Percentiles rank a stretch among this genome's conserved stretches.
Evolutionary conservation across 2,888 invertebrate species (phyloP).

Genomic region (Conus canariensis): DNA sequence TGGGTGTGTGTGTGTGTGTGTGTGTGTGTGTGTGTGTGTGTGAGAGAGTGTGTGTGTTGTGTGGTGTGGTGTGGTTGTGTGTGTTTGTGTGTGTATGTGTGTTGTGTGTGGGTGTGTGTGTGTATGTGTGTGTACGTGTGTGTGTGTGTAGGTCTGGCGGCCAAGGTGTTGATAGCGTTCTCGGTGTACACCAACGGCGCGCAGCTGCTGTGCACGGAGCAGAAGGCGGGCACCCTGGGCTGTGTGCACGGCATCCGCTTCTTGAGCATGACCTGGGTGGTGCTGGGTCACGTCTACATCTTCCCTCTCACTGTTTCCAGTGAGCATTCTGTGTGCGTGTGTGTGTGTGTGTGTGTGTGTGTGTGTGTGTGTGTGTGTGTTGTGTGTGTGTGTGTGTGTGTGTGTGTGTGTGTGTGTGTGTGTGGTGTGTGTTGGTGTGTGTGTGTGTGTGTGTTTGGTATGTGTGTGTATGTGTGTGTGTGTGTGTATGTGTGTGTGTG

Average conservation of each 20-base stretch:
- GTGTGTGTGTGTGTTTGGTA: too few species aligned
- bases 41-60: too few species aligned
- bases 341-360: neutral
- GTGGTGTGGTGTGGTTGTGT: neutral
- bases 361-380: too few species aligned
- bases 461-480: too few species aligned
- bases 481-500: too few species aligned
- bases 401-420: too few species aligned
- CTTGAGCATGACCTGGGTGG: constrained; percentile 73
- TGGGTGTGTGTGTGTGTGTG: neutral
- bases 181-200: constrained; percentile 64
- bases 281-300: constrained; percentile 68
- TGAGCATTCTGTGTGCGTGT: neutral
- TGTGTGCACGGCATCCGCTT: constrained; percentile 86
- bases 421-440: too few species aligned
- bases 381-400: neutral
- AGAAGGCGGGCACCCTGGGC: constrained; percentile 78
- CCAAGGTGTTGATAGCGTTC: constrained; percentile 55
- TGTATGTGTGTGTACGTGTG: neutral
- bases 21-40: neutral
- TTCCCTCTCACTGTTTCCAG: constrained; percentile 28
- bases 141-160: neutral
- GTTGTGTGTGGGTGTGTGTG: neutral
- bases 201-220: constrained; percentile 57
- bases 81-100: neutral